Evolutionary conservation across 2,888 invertebrate genomes (phyloP), one percentile per base, ranked within the genome.

Genomic region (Seira sanloemensis): DNA sequence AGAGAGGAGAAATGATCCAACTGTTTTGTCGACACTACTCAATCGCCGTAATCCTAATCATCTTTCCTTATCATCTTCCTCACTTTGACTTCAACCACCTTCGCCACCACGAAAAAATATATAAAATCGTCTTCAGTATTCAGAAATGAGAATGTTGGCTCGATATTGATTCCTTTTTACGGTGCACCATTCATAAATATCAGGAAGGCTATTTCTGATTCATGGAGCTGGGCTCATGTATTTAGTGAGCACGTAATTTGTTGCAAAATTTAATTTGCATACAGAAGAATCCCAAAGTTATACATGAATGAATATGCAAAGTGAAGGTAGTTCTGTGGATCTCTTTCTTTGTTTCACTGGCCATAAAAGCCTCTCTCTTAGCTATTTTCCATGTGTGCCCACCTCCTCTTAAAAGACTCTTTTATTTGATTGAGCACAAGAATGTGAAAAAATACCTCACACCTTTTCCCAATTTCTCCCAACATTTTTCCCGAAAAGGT

Each of bases 391-490:
- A 2, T 23, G 25, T 24, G 16, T 68, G 16, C 27, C 68, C 25
- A 9, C 27, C 68, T 68, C 68, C 68, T 12, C 25, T 68, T 19
- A 9, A 26, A 16, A 68, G 24, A 26, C 68, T 25, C 24, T 65
- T 26, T 68, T 24, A 25, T 19, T 24, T 26, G 68, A 68, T 68
- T 26, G 27, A 26, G 18, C 1, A 18, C 16, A 65, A 19, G 68
- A 24, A 46, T 58, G 58, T 4, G 58, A n/a, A 58, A 58, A 73
- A 79, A 77, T 76, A 83, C 72, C 78, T 79, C 86, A 84, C 84
- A 84, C 84, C 76, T 84, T 86, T 84, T 86, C 86, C 85, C 83
- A 73, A 68, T 83, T 82, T 67, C 82, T 80, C 77, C 67, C 82
- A 58, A 58, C 12, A 5, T 69, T 50, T 75, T 79, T 78, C 73